Evolutionary conservation across 2,888 invertebrate genomes (phyloP), one percentile per base, ranked within the genome.

Genomic region (Meandrusa payeni): DNA sequence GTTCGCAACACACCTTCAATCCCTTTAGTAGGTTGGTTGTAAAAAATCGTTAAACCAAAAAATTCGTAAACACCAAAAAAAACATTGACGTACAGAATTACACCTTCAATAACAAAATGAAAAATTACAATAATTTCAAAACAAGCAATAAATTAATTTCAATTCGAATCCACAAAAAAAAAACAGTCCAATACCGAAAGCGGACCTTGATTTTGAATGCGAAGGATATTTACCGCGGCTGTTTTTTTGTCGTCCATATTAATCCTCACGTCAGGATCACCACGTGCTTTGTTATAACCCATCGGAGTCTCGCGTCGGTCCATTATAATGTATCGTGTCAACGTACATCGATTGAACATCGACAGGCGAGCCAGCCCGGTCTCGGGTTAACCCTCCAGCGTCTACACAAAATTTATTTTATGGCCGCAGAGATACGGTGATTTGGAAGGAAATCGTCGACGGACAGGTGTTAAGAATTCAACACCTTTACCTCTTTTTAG

Each of bases 251-350:
- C 76, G 59, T 77, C 75, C 75, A 75, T 81, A 83, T 86, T 86
- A 86, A 86, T 86, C 85, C 82, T 75, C 77, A 76, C 75, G 85
- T 86, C 85, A 83, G 75, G 77, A 82, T 74, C 78, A 78, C 83
- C 80, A 80, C 82, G 80, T 82, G 83, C 82, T 82, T 85, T 83
- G 82, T 85, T 80, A 74, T 78, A 80, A 76, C 78, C 77, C 74
- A 80, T 81, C 78, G 83, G 79, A 76, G 71, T 59, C 69, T 63
- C 66, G 72, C 69, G 72, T 57, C 71, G 72, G 74, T 68, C 85
- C 85, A 81, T 85, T 85, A 81, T 86, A 86, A 85, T 81, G 82
- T 80, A 77, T 82, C 80, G 83, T 85, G 87, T 86, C 86, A 86
- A 79, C 82, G 83, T 73, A 82, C 85, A 85, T 77, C 81, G 82